Base-by-base conservation (phyloP, 2,888 invertebrate species). In the Lepidochitona cinerea region DNA sequence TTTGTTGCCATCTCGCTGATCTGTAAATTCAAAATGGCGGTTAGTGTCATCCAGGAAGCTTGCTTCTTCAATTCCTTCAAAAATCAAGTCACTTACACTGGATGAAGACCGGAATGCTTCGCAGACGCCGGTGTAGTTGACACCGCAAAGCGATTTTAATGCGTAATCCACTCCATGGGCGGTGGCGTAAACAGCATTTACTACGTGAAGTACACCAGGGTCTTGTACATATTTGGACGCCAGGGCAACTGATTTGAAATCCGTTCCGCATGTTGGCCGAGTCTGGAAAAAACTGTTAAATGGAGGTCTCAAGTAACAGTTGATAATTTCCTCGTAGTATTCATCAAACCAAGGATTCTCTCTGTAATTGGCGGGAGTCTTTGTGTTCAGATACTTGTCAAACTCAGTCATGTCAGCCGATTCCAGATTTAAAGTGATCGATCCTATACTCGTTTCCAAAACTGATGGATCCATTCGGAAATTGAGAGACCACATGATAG, bases 261-360 rank as follows among this genome's bases (percentile, higher is more conserved):
- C 5, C 5, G 37, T 37, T 1, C 35, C 35, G 26, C 66, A 66
- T 3, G n/a, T 14, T 18, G 23, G 36, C 9, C 18, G 33, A 12
- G n/a, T 23, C 18, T 18, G 33, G 14, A 35, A 53, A 7, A 67
- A 26, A n/a, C 37, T 65, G 4, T 71, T 66, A 49, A 83, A 75
- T 6, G 80, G 78, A 2, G 79, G 78, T 2, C 85, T 81, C 29
- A 86, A 76, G 70, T 87, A 88, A 77, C 91, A 91, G 66, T 90
- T 84, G 72, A 87, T 88, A 29, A 89, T 84, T 49, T 88, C 81
- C 78, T 90, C 87, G 86, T 90, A 91, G 78, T 89, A 91, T 71
- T 91, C 90, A 4, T 84, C 81, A 81, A 92, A 91, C 91, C 91
- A 92, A 0, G 91, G 91, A 77, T 92, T 91, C 64, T 88, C 84